phyloP scores from a whole-genome alignment of 1,140 invertebrate genomes.

The Drosophila grimshawi region DNA sequence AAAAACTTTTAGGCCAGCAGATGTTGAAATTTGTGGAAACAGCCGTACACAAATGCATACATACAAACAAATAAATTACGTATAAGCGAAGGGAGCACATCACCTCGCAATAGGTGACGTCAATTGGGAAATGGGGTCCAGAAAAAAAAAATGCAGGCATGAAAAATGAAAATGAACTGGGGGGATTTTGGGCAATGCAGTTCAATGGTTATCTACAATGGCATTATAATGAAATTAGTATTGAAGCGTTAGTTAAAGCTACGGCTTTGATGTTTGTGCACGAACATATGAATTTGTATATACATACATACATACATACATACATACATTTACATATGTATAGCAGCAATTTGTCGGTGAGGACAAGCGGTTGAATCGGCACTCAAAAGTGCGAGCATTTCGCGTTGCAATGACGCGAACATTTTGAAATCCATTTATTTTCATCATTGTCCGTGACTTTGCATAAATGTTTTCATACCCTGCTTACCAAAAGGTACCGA shows the following conservation, averaged over 20 bases:
- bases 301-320: background rate
- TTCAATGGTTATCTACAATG: constrained; percentile 37
- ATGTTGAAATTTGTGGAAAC: background rate
- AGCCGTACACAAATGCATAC: background rate
- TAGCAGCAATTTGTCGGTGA: constrained; percentile 58
- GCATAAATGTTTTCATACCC: constrained; percentile 58
- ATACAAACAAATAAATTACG: background rate
- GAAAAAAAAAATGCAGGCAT: constrained; percentile 8
- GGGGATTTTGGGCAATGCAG: constrained; percentile 3
- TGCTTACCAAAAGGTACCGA: background rate
- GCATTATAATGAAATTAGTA: constrained; percentile 59
- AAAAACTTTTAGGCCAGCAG: constrained; percentile 7
- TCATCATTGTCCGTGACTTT: constrained; percentile 77
- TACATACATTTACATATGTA: constrained; percentile 6
- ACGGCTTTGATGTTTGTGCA: background rate
- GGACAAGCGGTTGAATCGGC: constrained; percentile 17
- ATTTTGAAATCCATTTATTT: constrained; percentile 79
- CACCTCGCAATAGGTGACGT: constrained; percentile 5
- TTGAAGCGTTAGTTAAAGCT: constrained; percentile 23
- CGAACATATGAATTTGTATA: background rate
- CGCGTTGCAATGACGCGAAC: constrained; percentile 62
- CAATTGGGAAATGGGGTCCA: background rate
- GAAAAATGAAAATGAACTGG: constrained; percentile 6
- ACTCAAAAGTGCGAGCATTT: constrained; percentile 1
- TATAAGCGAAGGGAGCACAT: constrained; percentile 6